These are phyloP conservation scores for Pollenia labialis DNA, from an alignment of 2,888 invertebrate genomes.

Conservation along the genomic window DNA sequence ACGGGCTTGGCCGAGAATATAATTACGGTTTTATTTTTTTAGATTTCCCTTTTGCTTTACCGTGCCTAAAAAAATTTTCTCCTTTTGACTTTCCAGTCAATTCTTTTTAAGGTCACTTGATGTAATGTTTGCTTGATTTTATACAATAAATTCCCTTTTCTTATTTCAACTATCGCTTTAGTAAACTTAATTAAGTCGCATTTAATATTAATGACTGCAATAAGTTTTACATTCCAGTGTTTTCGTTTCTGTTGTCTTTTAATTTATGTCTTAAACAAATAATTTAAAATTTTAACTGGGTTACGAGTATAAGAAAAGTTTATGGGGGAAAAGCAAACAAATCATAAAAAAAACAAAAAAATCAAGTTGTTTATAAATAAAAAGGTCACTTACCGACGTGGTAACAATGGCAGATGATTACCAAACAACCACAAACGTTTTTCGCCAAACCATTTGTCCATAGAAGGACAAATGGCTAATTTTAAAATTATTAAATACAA, in stretches of 20 bases:
- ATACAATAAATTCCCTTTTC: too few species aligned
- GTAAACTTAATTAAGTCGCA: constrained; percentile 42
- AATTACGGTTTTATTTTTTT: too few species aligned
- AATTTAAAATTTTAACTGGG: constrained; percentile 11
- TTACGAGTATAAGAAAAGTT: background rate
- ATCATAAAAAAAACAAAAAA: background rate
- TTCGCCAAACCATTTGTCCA: constrained; percentile 97
- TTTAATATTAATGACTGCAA: constrained; percentile 55
- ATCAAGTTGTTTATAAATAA: background rate
- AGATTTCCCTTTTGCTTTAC: too few species aligned
- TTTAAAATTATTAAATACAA: constrained; percentile 16
- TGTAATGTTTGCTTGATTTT: too few species aligned
- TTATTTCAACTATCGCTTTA: constrained; percentile 10
- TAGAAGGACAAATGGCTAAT: constrained; percentile 81
- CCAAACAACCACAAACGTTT: constrained; percentile 96
- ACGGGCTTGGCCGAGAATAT: too few species aligned
- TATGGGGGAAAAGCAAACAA: background rate
- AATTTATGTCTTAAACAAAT: background rate
- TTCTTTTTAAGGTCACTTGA: too few species aligned
- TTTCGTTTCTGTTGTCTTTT: constrained; percentile 3
- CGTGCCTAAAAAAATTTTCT: too few species aligned
- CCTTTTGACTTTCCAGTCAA: too few species aligned
- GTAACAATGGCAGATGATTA: constrained; percentile 93
- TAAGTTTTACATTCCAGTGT: constrained; percentile 18
- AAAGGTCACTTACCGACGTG: constrained; percentile 88